Conservation (phyloP, 23 tunicate species). For the Aplidium turbinatum region DNA sequence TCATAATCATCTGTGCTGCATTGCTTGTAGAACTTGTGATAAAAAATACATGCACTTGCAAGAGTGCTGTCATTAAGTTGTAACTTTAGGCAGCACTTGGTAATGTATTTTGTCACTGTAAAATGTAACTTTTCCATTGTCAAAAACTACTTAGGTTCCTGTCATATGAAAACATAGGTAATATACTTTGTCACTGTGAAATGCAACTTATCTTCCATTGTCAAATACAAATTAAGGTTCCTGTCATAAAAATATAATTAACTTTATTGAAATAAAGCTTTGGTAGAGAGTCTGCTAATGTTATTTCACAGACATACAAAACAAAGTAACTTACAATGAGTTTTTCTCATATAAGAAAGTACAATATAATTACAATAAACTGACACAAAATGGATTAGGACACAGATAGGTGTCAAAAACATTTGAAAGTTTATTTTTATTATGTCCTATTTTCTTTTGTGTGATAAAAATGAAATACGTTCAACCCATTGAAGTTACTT, state of each 20-base stretch:
- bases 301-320: too few species aligned
- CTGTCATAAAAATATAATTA: slow-evolving; percentile 47
- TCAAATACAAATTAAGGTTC: slow-evolving; percentile 33
- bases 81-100: slow-evolving; percentile 52
- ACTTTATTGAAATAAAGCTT: too few species aligned
- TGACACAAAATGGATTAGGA: too few species aligned
- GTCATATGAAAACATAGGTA: slow-evolving; percentile 33
- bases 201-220: neutral
- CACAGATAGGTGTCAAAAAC: too few species aligned
- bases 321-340: too few species aligned
- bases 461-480: too few species aligned
- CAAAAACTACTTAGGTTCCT: slow-evolving; percentile 37
- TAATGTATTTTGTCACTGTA: slow-evolving; percentile 29
- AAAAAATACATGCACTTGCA: slow-evolving; percentile 77
- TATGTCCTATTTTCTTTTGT: too few species aligned
- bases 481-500: too few species aligned
- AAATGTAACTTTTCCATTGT: neutral
- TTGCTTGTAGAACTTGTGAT: slow-evolving; percentile 65
- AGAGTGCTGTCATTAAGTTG: slow-evolving; percentile 51
- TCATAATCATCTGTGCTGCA: slow-evolving; percentile 47
- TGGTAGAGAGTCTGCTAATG: too few species aligned
- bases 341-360: too few species aligned
- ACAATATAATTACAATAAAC: too few species aligned
- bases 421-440: too few species aligned
- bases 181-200: slow-evolving; percentile 30